These are phyloP conservation scores for Mesocricetus auratus DNA, from an alignment of 2,113 vertebrate species.

Conservation along the genomic window DNA sequence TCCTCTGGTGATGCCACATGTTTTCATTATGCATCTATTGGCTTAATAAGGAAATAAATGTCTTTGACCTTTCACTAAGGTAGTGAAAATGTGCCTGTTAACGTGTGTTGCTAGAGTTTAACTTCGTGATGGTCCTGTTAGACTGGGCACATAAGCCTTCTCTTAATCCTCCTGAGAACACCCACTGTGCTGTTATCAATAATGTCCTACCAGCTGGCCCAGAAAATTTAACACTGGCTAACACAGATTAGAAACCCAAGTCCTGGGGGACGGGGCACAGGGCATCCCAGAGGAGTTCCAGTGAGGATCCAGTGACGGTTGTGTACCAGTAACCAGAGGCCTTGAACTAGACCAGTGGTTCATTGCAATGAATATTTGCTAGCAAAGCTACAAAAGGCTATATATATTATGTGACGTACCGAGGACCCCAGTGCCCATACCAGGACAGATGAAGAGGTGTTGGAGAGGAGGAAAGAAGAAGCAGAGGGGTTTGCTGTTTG, in stretches of 20 bases:
- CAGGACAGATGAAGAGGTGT: background rate
- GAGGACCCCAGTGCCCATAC: background rate
- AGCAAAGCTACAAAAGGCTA: background rate
- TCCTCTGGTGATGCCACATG: background rate
- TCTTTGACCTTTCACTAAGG: background rate
- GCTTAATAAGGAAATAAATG: conserved; percentile 43
- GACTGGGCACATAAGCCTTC: background rate
- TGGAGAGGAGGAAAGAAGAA: background rate
- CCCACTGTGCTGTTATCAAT: conserved; percentile 28
- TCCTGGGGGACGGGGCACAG: background rate
- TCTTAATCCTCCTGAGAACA: background rate
- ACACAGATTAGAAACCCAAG: conserved; percentile 73
- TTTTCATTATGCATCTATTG: conserved; percentile 13
- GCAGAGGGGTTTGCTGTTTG: background rate
- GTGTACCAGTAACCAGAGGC: background rate
- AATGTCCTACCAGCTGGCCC: background rate
- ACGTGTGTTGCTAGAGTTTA: background rate
- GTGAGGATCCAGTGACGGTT: background rate
- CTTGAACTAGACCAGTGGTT: background rate
- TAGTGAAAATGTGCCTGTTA: conserved; percentile 13
- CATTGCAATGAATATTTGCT: background rate
- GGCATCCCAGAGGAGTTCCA: background rate
- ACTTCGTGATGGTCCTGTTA: conserved; percentile 3
- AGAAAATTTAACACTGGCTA: conserved; percentile 51
- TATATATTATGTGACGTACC: background rate